Percentiles rank a stretch among this genome's conserved stretches.
Conservation (phyloP, 2,113 vertebrate species). For the Dromaius novaehollandiae region DNA sequence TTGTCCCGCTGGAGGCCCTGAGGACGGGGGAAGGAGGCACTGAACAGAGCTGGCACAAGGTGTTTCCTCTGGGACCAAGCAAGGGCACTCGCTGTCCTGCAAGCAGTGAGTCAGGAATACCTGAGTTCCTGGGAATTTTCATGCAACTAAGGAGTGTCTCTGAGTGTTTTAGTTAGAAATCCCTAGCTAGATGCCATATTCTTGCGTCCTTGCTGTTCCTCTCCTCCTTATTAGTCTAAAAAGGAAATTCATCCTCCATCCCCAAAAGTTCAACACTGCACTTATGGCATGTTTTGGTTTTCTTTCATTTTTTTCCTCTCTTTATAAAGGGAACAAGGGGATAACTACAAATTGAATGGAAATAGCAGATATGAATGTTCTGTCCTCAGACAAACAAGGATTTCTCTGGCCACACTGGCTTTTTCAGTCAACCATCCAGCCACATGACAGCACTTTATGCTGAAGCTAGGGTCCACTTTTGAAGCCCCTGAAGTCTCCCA, state of each 20-base stretch:
- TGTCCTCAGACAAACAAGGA: neutral
- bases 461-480: neutral
- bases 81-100: neutral
- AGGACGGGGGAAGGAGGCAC: neutral
- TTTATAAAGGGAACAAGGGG: neutral
- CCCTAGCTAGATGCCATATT: neutral
- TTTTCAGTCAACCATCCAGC: neutral
- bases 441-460: neutral
- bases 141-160: neutral
- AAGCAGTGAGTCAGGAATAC: neutral
- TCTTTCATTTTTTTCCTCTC: neutral
- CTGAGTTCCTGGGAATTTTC: neutral
- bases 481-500: neutral
- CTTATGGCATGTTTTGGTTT: neutral
- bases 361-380: neutral
- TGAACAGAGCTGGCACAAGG: neutral
- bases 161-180: neutral
- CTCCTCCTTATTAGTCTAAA: neutral
- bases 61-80: neutral
- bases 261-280: neutral
- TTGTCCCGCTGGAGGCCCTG: neutral
- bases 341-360: neutral
- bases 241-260: neutral
- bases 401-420: neutral
- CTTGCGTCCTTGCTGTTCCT: neutral